Evolutionary conservation across 2,113 vertebrate genomes (phyloP), one percentile per base, ranked within the genome.

Genomic region (Lepisosteus oculatus): DNA sequence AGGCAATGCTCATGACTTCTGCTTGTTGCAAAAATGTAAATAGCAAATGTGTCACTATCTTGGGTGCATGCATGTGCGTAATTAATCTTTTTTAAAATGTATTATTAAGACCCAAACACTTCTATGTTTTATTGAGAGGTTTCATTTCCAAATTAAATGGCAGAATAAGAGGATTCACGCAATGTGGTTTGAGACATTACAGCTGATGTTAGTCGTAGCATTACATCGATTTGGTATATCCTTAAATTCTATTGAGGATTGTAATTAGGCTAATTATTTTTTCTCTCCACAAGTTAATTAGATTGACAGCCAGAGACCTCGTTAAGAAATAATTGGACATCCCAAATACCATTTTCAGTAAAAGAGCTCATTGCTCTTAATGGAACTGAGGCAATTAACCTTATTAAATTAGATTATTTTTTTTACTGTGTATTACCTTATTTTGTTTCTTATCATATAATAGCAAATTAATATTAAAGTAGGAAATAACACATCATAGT

Each of bases 191-290:
- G 13, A 59, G 56, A 59, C 11, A 59, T 59, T 59, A 59, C 1
- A 11, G 56, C 47, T 3, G 47, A 51, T 51, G 47, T 51, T 6
- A 51, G 5, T 59, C n/a, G 13, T n/a, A 13, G 56, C 13, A 4
- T 59, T 59, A 12, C 11, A 59, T 59, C 14, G 13, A 4, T 59
- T 59, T n/a, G n/a, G 14, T 5, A 59, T 15, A 59, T 65, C n/a
- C 42, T 42, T 65, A 65, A 65, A 65, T 65, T 29, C 62, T 65
- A 65, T 13, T 7, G 62, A 65, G 42, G 62, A 65, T 11, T 5
- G 8, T 65, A 65, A 65, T 65, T 65, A 65, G 62, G 42, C n/a
- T 65, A 65, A 64, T 64, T 64, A 64, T 64, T 41, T 64, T 59
- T 64, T 64, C 17, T 4, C 62, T 41, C 5, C 62, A 15, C 59